phyloP scores from a whole-genome alignment of 64 coral and sea anemone species.

The Montipora foliosa region DNA sequence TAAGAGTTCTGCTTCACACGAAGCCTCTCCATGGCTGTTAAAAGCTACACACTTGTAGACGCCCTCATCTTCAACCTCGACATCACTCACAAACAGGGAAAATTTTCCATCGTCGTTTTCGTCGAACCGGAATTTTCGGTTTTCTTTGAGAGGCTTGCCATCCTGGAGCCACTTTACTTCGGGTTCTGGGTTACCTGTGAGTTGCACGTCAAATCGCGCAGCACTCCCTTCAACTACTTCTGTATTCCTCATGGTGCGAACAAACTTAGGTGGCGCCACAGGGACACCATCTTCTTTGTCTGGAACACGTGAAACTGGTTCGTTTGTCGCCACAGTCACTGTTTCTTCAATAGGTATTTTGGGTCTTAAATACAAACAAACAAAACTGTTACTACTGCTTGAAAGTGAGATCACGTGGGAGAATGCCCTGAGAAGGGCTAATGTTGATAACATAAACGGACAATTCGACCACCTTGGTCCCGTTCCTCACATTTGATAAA shows the following conservation, averaged over 20 bases:
- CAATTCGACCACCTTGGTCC: not conserved
- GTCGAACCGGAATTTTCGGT: conserved; percentile 35
- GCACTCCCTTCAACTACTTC: conserved; percentile 39
- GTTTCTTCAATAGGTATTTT: conserved; percentile 61
- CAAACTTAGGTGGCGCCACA: conserved; percentile 62
- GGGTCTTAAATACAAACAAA: not conserved
- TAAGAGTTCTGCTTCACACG: conserved; percentile 26
- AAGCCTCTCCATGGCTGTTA: conserved; percentile 46
- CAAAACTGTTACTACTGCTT: not conserved
- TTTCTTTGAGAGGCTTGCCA: conserved; percentile 45
- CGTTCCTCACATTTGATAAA: not conserved
- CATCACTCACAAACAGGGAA: conserved; percentile 29
- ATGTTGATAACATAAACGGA: not conserved
- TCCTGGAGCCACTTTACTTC: conserved; percentile 46
- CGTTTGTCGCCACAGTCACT: conserved; percentile 35
- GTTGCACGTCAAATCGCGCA: conserved; percentile 44
- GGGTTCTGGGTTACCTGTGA: conserved; percentile 58
- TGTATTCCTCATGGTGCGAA: conserved; percentile 36
- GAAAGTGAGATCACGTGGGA: not conserved
- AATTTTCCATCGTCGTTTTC: conserved; percentile 31
- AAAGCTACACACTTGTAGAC: conserved; percentile 65
- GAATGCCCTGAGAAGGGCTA: too few species aligned
- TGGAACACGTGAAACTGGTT: conserved; percentile 43
- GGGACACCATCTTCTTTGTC: not conserved
- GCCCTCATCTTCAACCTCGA: conserved; percentile 58